Evolutionary conservation across 2,888 invertebrate genomes (phyloP), one percentile per base, ranked within the genome.

Genomic region (Malacosoma neustria): DNA sequence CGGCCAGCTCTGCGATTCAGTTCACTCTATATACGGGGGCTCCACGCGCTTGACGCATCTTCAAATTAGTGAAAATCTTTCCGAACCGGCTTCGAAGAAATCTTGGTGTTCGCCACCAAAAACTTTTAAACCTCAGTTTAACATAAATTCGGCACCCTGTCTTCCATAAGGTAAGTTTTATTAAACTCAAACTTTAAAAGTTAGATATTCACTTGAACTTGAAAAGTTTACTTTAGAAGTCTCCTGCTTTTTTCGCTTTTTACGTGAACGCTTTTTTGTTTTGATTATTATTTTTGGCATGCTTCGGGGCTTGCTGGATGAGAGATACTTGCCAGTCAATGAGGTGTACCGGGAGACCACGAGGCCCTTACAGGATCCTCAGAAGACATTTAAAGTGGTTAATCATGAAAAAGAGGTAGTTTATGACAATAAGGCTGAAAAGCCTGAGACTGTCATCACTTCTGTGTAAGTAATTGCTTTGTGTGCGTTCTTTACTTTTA

Each of bases 321-420:
- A 88, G 72, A 89, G 89, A 72, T 89, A 89, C 67, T 87, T 87
- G 57, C 88, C 87, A 58, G 75, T 90, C 64, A 89, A 88, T 62
- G 86, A 89, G 68, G 89, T 90, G 50, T 91, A 91, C 86, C 88
- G 87, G 61, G 85, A 87, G 59, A 90, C 91, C 34, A 90, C 90
- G 36, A 71, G 87, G 50, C 86, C 85, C 30, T 84, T 82, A 52
- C 79, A 80, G 54, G 87, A 84, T 59, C 75, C 6, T 7, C 22
- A 5, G 5, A 5, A 5, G 9, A 22, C 5, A 7, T 22, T 22
- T 22, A 22, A 22, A 22, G 5, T 22, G 22, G 22, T 5, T 9
- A 22, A 22, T 22, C 9, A 5, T 22, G 22, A 22, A 9, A 22
- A 22, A 22, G 22, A 22, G 5, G 22, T 22, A 2, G 9, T 4